Conservation (phyloP, 2,888 invertebrate genomes). For the Acleris laterana region DNA sequence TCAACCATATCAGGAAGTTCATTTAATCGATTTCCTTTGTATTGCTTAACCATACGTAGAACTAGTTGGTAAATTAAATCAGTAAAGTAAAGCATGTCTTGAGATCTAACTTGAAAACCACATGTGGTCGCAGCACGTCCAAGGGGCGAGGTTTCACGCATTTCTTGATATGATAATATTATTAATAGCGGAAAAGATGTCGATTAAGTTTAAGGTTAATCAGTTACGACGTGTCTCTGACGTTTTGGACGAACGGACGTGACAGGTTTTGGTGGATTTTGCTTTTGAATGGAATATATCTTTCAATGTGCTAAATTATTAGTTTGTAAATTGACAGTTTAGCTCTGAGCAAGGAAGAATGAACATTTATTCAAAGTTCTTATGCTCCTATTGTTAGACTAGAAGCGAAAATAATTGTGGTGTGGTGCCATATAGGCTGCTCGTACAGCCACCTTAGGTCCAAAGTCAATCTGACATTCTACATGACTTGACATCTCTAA, state of each 20-base stretch:
- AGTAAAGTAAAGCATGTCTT: conserved; percentile 13
- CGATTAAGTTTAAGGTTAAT: conserved; percentile 47
- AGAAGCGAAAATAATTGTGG: no score
- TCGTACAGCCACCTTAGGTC: no score
- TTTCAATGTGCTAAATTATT: no score
- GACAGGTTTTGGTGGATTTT: conserved; percentile 4
- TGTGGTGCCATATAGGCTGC: no score
- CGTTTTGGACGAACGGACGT: conserved; percentile 11
- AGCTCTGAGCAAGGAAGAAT: no score
- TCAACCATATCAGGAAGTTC: conserved; percentile 20
- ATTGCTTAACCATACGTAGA: conserved; percentile 10
- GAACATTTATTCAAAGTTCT: no score
- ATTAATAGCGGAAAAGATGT: conserved; percentile 50
- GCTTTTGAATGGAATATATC: neutral
- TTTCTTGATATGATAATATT: conserved; percentile 48
- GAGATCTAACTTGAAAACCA: conserved; percentile 34
- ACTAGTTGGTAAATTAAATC: conserved; percentile 24
- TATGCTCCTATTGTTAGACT: no score
- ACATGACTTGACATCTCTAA: no score
- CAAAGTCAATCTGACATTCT: no score
- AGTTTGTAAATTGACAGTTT: no score
- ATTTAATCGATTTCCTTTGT: conserved; percentile 22
- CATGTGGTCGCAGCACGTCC: conserved; percentile 41
- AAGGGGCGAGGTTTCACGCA: conserved; percentile 39
- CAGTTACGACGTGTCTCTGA: conserved; percentile 40